These are phyloP conservation scores for Vollenhovia emeryi DNA, from an alignment of 1,140 invertebrate genomes.

Conservation along the genomic window DNA sequence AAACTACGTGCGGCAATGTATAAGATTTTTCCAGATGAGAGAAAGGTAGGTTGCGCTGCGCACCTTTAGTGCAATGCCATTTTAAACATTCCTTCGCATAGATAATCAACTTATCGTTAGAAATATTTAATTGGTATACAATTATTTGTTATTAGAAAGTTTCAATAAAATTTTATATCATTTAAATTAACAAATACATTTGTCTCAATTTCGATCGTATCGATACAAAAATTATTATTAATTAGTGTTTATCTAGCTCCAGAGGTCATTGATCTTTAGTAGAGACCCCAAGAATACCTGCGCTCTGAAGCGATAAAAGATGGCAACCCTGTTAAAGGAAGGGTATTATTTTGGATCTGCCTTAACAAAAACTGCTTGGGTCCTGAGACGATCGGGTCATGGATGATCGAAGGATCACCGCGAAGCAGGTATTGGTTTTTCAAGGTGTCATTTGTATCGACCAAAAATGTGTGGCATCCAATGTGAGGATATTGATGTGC, in stretches of 20 bases:
- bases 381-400: conserved; percentile 60
- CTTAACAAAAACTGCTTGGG: conserved; percentile 38
- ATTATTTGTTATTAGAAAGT: background rate
- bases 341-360: conserved; percentile 65
- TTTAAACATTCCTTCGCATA: background rate
- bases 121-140: background rate
- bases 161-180: background rate
- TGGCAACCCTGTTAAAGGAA: conserved; percentile 55
- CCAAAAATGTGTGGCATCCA: conserved; percentile 73
- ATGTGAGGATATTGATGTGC: conserved; percentile 75
- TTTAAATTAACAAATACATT: background rate
- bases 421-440: conserved; percentile 72
- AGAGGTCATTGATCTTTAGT: background rate
- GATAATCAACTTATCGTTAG: background rate
- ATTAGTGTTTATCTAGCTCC: background rate
- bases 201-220: too few species aligned
- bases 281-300: too few species aligned
- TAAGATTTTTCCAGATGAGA: conserved; percentile 46
- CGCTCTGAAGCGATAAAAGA: conserved; percentile 36
- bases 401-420: conserved; percentile 62
- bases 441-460: conserved; percentile 74
- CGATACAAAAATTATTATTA: background rate
- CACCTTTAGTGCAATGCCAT: background rate
- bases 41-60: background rate
- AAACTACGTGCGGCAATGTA: background rate